Evolutionary conservation across 1,140 invertebrate genomes (phyloP), one percentile per base, ranked within the genome.

Genomic region (Phymastichus coffea): DNA sequence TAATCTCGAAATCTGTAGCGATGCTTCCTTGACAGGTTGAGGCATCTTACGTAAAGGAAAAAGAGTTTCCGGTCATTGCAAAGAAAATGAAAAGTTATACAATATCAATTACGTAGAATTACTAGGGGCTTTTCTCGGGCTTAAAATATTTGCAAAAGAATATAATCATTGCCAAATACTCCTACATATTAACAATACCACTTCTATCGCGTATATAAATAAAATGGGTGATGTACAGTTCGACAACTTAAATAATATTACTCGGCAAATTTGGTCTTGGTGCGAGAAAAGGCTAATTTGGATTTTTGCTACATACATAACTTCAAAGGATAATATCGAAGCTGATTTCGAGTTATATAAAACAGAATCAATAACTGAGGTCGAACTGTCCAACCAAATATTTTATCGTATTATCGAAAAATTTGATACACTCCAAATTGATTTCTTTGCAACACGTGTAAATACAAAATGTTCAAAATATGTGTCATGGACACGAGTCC

Each of bases 41-140:
- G 51, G 53, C 4, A 35, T n/a, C n/a, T 30, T n/a, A 47, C 28
- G 25, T 30, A 33, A 25, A 3, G 12, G 4, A 26, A 57, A 47
- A 3, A 28, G 40, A 12, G 38, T 57, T 12, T 57, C 30, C 52
- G 63, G 53, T 25, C 47, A 47, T 60, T 64, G 57, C 53, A 46
- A 30, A 19, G 1, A 33, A 9, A 10, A 17, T 14, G 17, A 60
- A 41, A 23, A 43, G 25, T 7, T 4, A 9, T 22, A 54, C 10
- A 30, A 41, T 20, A 64, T 64, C 14, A 61, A 64, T 37, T 64
- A 41, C 44, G 37, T 41, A 49, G 43, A 64, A 49, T 37, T 64
- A 10, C 30, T 61, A 49, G 48, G 53, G 1, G 41, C 57, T 12
- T 43, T 48, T 38, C 9, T 41, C 4, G 52, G 33, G 6, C 28